Evolutionary conservation across 1,140 invertebrate genomes (phyloP).

Genomic region (Calephelis virginiensis): DNA sequence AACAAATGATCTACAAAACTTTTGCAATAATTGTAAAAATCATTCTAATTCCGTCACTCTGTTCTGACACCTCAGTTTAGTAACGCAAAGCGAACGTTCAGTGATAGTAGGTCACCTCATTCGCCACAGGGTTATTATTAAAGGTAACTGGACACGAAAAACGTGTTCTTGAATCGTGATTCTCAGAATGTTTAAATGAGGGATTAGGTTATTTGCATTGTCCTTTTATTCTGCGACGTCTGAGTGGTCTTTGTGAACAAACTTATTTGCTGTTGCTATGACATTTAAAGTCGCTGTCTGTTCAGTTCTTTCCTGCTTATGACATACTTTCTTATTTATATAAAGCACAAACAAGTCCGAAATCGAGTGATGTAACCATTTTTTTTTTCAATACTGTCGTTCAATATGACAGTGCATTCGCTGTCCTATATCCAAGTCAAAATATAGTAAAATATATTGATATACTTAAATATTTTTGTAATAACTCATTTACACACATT

Average conservation of each 20-base stretch:
- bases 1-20: background rate
- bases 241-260: conserved; percentile 5
- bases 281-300: background rate
- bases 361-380: too few relatives aligned
- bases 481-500: too few relatives aligned
- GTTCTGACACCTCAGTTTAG: conserved; percentile 1
- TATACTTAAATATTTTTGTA: too few relatives aligned
- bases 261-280: background rate
- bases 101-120: conserved; percentile 46
- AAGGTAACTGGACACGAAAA: conserved; percentile 45
- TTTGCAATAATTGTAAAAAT: conserved; percentile 14
- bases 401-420: too few relatives aligned
- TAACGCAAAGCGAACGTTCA: conserved; percentile 4
- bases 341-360: too few relatives aligned
- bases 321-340: too few relatives aligned
- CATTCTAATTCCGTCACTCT: conserved; percentile 10
- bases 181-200: conserved; percentile 17
- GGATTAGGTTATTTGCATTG: conserved; percentile 16
- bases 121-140: conserved; percentile 43
- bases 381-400: too few relatives aligned
- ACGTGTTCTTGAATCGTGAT: conserved; percentile 30
- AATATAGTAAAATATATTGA: too few relatives aligned
- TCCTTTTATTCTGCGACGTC: conserved; percentile 2
- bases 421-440: too few relatives aligned
- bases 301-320: too few relatives aligned